These are phyloP conservation scores for Plodia interpunctella DNA, from an alignment of 1,140 invertebrate species.

Conservation along the genomic window DNA sequence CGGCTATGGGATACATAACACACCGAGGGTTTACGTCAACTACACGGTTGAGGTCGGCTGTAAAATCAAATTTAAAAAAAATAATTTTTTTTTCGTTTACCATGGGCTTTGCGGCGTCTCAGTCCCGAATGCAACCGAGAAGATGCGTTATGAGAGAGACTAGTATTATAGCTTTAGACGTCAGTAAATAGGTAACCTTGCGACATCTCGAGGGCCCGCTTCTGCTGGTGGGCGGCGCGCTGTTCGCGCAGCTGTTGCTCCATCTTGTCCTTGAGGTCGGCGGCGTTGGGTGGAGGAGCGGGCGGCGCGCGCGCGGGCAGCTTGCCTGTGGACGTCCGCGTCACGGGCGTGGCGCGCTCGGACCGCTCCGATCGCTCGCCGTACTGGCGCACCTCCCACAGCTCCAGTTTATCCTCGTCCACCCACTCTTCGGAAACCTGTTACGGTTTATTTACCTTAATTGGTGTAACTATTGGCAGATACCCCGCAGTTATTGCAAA, in stretches of 20 bases:
- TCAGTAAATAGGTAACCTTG: slow-evolving; percentile 46
- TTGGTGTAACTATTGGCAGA: too few relatives aligned
- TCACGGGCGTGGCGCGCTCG: slow-evolving; percentile 80
- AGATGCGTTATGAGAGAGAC: too few relatives aligned
- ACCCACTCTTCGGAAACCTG: slow-evolving; percentile 95
- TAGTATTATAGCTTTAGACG: too few relatives aligned
- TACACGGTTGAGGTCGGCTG: too few relatives aligned
- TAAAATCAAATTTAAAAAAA: too few relatives aligned
- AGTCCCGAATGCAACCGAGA: too few relatives aligned
- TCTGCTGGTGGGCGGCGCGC: slow-evolving; percentile 91
- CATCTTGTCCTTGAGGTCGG: slow-evolving; percentile 94
- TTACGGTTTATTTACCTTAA: too few relatives aligned
- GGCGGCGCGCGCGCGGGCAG: slow-evolving; percentile 76
- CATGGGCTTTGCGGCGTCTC: too few relatives aligned
- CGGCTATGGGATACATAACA: too few relatives aligned
- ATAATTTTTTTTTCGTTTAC: too few relatives aligned
- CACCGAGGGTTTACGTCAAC: too few relatives aligned
- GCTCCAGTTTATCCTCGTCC: slow-evolving; percentile 95
- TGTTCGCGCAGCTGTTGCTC: slow-evolving; percentile 93
- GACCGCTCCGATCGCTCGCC: slow-evolving; percentile 85
- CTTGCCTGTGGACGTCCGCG: slow-evolving; percentile 85
- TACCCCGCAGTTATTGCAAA: too few relatives aligned
- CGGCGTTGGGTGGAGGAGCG: slow-evolving; percentile 78
- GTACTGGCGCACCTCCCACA: slow-evolving; percentile 98
- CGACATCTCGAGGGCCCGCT: slow-evolving; percentile 82